Evolutionary conservation across 2,797 vertebrate genomes (phyloP), one percentile per base, ranked within the genome.

Genomic region (Adrianichthys oophorus): DNA sequence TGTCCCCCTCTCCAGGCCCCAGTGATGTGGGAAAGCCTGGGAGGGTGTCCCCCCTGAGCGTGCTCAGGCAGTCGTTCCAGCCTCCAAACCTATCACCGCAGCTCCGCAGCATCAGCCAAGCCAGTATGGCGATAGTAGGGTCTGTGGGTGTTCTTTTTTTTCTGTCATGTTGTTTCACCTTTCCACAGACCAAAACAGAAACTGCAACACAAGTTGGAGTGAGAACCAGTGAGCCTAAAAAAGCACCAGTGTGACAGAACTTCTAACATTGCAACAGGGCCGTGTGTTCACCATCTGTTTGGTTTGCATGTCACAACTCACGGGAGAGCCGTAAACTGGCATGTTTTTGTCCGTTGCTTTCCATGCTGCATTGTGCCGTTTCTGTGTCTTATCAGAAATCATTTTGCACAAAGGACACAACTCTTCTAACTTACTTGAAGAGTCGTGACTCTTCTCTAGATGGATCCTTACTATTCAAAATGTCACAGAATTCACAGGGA

Each of bases 1-100:
- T 59, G 51, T 21, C 18, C 46, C 37, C 61, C 32, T 72, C 74
- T 54, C 59, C 3, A 24, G 54, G 72, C 81, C 76, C 73, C 61
- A 78, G 64, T 77, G 78, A 90, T 91, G 91, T 92, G 91, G 90
- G 91, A 93, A 85, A 85, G 77, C 72, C 71, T 77, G 83, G 87
- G 83, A 89, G 84, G 74, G 84, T 74, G 80, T 86, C 83, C 32
- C 78, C 72, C 64, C 75, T 70, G 76, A 89, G 81, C 42, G 26
- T 17, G 69, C 77, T 57, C 64, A 71, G 71, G 59, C 80, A 61
- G 56, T 46, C 51, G 49, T 79, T 72, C 70, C 74, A 61, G 68
- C 49, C 62, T 76, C 73, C 72, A 71, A 69, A 80, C 49, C 73
- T 76, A 68, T 65, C 71, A 50, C 73, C 68, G 18, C 56, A 29